Conservation (phyloP, 1,140 invertebrate genomes). For the Leptopilina boulardi region DNA sequence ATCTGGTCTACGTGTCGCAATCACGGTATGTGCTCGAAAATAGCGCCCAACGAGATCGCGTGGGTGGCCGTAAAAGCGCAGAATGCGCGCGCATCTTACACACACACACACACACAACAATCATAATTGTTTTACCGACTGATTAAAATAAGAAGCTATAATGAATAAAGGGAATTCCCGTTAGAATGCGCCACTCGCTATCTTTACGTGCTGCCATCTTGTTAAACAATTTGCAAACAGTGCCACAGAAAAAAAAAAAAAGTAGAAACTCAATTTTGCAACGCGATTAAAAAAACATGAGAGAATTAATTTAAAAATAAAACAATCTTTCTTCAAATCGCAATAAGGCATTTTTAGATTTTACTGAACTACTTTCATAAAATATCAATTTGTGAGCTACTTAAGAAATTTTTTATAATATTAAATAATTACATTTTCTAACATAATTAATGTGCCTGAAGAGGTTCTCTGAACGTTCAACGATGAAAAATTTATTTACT, state of each 20-base stretch:
- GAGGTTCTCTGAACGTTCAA: too few species aligned
- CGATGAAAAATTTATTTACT: too few species aligned
- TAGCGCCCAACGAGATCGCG: slow-evolving; percentile 38
- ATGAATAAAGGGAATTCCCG: background rate
- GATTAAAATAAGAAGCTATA: background rate
- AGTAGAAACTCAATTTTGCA: background rate
- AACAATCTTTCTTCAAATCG: background rate
- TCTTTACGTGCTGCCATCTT: background rate
- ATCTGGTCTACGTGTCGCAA: slow-evolving; percentile 48
- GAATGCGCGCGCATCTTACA: background rate
- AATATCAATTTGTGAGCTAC: too few species aligned
- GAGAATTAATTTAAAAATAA: background rate
- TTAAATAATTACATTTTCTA: too few species aligned
- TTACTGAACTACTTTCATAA: too few species aligned
- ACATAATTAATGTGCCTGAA: too few species aligned
- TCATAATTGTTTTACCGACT: background rate
- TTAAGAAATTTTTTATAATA: too few species aligned
- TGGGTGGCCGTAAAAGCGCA: slow-evolving; percentile 17
- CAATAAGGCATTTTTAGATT: too few species aligned
- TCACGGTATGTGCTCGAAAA: slow-evolving; percentile 45
- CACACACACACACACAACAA: too few species aligned
- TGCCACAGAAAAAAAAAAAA: background rate
- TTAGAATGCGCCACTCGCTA: background rate
- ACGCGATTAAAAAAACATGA: background rate
- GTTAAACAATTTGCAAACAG: background rate